These are phyloP conservation scores for Rousettus leschenaultii DNA, from an alignment of 2,113 vertebrate species.

Conservation along the genomic window DNA sequence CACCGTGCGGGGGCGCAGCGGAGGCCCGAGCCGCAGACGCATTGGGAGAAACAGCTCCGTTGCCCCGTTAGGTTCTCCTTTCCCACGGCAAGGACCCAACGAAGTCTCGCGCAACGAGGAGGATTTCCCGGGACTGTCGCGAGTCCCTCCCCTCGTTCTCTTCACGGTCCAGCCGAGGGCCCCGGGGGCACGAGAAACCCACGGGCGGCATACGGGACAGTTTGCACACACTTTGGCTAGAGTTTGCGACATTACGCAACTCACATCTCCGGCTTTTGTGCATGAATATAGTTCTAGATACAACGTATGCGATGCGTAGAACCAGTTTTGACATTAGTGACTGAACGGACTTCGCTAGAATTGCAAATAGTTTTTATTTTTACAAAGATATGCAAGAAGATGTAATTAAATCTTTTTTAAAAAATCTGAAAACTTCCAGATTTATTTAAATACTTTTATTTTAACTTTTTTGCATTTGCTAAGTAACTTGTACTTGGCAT, in stretches of 20 bases:
- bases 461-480: constrained; percentile 5
- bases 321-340: background rate
- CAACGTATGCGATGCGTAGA: background rate
- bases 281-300: background rate
- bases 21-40: background rate
- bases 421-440: background rate
- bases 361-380: background rate
- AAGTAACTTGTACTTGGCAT: background rate
- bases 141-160: background rate
- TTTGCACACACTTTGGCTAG: background rate
- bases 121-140: background rate
- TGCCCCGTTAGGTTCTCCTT: background rate
- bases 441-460: background rate
- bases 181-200: background rate
- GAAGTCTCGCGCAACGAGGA: background rate
- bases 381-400: background rate
- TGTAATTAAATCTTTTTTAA: background rate
- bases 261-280: background rate
- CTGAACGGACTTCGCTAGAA: background rate
- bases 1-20: background rate
- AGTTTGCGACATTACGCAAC: background rate
- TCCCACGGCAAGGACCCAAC: background rate
- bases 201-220: background rate
- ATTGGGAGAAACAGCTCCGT: background rate
- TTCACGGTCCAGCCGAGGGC: background rate